Evolutionary conservation across 2,797 vertebrate genomes (phyloP).

Genomic region (Karalla daura): DNA sequence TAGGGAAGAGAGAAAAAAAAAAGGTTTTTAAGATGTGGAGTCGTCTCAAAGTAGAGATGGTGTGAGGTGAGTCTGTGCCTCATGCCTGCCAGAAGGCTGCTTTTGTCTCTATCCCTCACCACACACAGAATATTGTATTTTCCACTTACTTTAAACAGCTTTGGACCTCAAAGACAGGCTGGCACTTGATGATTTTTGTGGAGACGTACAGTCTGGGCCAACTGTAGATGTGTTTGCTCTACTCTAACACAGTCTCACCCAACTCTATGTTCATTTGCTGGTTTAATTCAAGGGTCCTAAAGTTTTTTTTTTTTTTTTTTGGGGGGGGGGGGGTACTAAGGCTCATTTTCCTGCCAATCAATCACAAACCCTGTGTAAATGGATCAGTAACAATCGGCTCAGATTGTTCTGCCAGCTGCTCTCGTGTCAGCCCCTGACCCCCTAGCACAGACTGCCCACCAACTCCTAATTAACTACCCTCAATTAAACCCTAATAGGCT

Average conservation of each 20-base stretch:
- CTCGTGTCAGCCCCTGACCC: constrained; percentile 67
- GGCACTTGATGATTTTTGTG: constrained; percentile 52
- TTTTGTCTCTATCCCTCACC: constrained; percentile 55
- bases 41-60: constrained; percentile 59
- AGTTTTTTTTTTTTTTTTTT: too few relatives aligned
- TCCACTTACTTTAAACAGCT: constrained; percentile 61
- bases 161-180: constrained; percentile 55
- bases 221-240: constrained; percentile 70
- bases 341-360: constrained; percentile 79
- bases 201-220: constrained; percentile 65
- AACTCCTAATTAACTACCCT: constrained; percentile 83
- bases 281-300: constrained; percentile 68
- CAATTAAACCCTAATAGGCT: constrained; percentile 86
- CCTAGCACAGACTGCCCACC: constrained; percentile 63
- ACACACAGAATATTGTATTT: constrained; percentile 62
- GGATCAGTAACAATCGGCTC: constrained; percentile 73
- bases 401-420: constrained; percentile 76
- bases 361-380: constrained; percentile 74
- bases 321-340: constrained; percentile 71
- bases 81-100: constrained; percentile 40
- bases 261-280: constrained; percentile 27
- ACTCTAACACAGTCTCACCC: constrained; percentile 30
- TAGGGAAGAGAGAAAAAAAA: not conserved
- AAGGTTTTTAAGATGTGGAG: constrained; percentile 50
- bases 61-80: constrained; percentile 64